phyloP scores from a whole-genome alignment of 2,888 invertebrate genomes.

The Sisyra terminalis region DNA sequence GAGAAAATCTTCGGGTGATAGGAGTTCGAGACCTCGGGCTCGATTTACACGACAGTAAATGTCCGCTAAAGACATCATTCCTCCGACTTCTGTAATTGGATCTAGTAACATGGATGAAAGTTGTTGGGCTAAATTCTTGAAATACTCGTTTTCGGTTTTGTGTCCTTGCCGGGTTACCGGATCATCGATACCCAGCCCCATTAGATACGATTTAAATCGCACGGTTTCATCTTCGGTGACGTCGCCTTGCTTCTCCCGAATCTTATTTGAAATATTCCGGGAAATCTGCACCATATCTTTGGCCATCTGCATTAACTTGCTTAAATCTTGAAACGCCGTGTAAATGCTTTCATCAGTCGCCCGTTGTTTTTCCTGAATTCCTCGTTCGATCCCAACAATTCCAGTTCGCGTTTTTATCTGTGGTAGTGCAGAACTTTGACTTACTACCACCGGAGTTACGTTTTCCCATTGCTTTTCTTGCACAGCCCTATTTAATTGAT shows the following conservation, averaged over 20 bases:
- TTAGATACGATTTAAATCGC: conserved; percentile 85
- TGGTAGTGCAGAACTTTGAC: conserved; percentile 20
- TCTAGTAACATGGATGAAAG: conserved; percentile 65
- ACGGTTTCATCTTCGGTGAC: conserved; percentile 96
- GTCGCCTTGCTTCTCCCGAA: conserved; percentile 85
- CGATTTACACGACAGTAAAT: conserved; percentile 94
- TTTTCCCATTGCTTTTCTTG: conserved; percentile 47
- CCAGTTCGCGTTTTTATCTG: conserved; percentile 62
- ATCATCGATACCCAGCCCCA: conserved; percentile 95
- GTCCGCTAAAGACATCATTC: conserved; percentile 93
- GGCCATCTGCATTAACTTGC: conserved; percentile 86
- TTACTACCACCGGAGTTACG: conserved; percentile 16
- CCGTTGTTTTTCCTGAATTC: conserved; percentile 77
- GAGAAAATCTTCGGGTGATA: conserved; percentile 93
- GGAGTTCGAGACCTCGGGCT: conserved; percentile 84
- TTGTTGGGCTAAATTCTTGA: conserved; percentile 69
- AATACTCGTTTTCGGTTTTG: conserved; percentile 73
- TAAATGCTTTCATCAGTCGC: conserved; percentile 84
- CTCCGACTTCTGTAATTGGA: conserved; percentile 77
- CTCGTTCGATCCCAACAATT: conserved; percentile 90
- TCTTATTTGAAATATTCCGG: conserved; percentile 80
- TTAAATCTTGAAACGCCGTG: conserved; percentile 89
- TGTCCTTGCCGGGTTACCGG: conserved; percentile 89
- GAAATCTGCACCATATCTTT: conserved; percentile 94
- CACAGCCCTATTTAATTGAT: conserved; percentile 43